Conservation (phyloP, 2,797 vertebrate species). For the Podarcis lilfordi region DNA sequence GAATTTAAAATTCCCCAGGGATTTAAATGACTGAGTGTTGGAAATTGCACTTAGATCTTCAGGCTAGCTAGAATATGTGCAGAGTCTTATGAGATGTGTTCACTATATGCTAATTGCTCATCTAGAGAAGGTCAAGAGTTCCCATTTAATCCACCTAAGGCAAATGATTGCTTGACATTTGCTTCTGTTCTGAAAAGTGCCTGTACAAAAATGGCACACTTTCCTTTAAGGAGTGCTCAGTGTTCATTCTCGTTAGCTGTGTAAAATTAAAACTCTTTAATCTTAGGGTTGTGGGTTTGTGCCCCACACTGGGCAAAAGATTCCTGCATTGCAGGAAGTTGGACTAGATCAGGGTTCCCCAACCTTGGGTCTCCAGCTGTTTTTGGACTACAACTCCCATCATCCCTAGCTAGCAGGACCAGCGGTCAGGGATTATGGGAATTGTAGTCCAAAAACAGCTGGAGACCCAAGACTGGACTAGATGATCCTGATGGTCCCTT, state of each 20-base stretch:
- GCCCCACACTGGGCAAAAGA: no score
- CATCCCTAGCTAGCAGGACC: no score
- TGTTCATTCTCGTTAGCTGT: neutral
- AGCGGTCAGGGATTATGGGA: no score
- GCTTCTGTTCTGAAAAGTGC: constrained; percentile 1
- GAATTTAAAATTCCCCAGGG: neutral
- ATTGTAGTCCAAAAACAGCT: no score
- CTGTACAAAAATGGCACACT: constrained; percentile 10
- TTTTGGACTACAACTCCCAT: no score
- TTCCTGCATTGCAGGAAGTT: no score
- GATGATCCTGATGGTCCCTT: no score
- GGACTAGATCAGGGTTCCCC: no score
- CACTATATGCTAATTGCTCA: constrained; percentile 25
- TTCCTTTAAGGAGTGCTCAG: neutral
- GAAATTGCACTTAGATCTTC: constrained; percentile 19
- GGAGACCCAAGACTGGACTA: no score
- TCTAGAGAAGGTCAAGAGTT: constrained; percentile 23
- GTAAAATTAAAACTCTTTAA: neutral
- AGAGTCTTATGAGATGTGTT: neutral
- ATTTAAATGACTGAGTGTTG: neutral
- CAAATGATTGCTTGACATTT: constrained; percentile 25
- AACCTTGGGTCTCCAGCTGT: no score
- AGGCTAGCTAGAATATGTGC: neutral
- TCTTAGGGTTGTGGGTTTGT: no score
- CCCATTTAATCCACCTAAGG: constrained; percentile 2